Evolutionary conservation across 2,113 vertebrate genomes (phyloP).

Genomic region (Clinocottus analis): DNA sequence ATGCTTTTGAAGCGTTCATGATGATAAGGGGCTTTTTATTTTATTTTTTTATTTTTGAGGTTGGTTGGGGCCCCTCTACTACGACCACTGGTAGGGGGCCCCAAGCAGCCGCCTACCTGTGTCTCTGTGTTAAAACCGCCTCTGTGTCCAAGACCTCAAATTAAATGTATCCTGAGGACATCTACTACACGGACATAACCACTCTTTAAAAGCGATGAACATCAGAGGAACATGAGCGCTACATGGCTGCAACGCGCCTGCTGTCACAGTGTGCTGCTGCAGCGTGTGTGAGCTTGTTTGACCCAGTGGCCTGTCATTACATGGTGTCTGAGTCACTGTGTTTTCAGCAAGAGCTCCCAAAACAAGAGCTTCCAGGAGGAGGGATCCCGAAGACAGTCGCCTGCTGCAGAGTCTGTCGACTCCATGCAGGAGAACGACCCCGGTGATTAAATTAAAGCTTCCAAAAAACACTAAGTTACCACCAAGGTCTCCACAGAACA

Average conservation of each 20-base stretch:
- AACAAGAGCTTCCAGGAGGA: background rate
- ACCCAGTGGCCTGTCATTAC: background rate
- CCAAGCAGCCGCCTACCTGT: too few species aligned
- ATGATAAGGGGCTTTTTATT: too few species aligned
- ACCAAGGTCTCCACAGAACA: too few species aligned
- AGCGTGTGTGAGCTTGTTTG: slow-evolving; percentile 4
- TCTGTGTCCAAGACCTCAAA: slow-evolving; percentile 2
- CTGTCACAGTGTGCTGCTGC: too few species aligned
- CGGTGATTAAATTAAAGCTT: too few species aligned
- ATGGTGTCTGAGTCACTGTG: background rate
- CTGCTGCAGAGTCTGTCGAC: background rate
- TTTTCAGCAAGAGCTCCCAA: background rate
- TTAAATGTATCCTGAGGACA: background rate
- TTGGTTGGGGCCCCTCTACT: too few species aligned
- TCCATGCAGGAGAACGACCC: background rate
- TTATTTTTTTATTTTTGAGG: too few species aligned
- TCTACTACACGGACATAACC: background rate
- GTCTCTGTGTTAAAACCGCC: too few species aligned
- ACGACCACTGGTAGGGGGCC: too few species aligned
- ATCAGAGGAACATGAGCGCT: background rate
- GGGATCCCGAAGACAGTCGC: background rate
- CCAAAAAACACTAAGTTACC: too few species aligned
- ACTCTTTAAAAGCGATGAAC: background rate
- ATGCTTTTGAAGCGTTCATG: too few species aligned
- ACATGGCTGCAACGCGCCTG: background rate